phyloP scores from a whole-genome alignment of 2,797 vertebrate genomes.

The Leptoclinus maculatus region DNA sequence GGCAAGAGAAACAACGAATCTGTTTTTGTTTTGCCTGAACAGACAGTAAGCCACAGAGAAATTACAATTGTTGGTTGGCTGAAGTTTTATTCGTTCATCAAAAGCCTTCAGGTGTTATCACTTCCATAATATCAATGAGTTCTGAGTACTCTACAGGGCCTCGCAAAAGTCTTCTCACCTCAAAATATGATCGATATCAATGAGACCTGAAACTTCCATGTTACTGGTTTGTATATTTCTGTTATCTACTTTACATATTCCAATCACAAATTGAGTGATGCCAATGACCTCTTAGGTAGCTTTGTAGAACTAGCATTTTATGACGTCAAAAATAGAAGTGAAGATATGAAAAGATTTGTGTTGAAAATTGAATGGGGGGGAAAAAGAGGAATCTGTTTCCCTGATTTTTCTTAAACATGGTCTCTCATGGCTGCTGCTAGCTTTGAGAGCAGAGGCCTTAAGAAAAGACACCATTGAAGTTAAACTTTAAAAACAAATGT shows the following conservation, averaged over 20 bases:
- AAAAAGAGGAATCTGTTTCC: conserved; percentile 10
- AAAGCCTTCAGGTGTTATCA: conserved; percentile 19
- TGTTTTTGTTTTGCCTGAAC: not conserved
- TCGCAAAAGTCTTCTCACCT: not conserved
- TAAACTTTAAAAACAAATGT: not conserved
- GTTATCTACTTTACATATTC: not conserved
- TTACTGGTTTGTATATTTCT: not conserved
- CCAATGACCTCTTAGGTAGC: not conserved
- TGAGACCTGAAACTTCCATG: not conserved
- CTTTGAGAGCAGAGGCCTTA: conserved; percentile 19
- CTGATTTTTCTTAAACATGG: conserved; percentile 1
- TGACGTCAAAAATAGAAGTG: conserved; percentile 6
- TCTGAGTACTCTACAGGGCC: not conserved
- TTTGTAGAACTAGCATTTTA: not conserved
- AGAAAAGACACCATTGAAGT: conserved; percentile 8
- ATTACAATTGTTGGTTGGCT: conserved; percentile 5
- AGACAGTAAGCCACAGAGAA: conserved; percentile 19
- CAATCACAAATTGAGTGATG: not conserved
- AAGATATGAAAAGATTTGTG: not conserved
- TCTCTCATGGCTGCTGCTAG: not conserved
- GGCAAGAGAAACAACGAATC: not conserved
- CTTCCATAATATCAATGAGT: conserved; percentile 22
- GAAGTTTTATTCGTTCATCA: conserved; percentile 17
- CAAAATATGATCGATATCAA: not conserved
- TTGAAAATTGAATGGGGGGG: not conserved